phyloP scores from a whole-genome alignment of 2,888 invertebrate species.

The Scaptodrosophila latifasciaeformis region DNA sequence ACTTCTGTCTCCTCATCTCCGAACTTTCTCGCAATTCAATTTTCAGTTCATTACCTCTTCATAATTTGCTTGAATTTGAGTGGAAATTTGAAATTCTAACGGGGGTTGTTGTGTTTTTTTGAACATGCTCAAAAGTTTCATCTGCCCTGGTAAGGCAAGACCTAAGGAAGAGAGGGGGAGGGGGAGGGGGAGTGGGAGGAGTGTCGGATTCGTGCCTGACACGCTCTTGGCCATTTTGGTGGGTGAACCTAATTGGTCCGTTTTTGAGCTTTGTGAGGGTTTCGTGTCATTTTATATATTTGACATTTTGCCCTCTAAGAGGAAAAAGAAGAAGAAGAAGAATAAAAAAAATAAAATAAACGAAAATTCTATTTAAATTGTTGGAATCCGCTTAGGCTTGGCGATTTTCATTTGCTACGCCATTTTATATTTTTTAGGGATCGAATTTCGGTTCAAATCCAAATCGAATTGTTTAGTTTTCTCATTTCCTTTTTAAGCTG shows the following conservation, averaged over 20 bases:
- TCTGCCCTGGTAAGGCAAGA: too few relatives aligned
- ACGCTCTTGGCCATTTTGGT: slow-evolving; percentile 14
- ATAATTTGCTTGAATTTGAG: slow-evolving; percentile 35
- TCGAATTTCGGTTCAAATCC: slow-evolving; percentile 37
- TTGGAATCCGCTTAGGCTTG: slow-evolving; percentile 51
- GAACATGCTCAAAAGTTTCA: too few relatives aligned
- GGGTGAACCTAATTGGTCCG: slow-evolving; percentile 53
- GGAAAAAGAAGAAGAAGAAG: slow-evolving; percentile 10
- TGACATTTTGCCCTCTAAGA: slow-evolving; percentile 59
- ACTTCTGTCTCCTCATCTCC: too few relatives aligned
- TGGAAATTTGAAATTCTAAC: not conserved
- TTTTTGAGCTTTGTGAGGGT: not conserved
- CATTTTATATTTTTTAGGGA: slow-evolving; percentile 38
- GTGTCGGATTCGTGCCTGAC: slow-evolving; percentile 9
- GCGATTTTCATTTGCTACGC: too few relatives aligned
- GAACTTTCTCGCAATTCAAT: slow-evolving; percentile 45
- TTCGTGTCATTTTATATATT: slow-evolving; percentile 40
- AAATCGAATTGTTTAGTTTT: slow-evolving; percentile 52
- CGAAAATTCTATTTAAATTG: slow-evolving; percentile 58
- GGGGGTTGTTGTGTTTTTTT: not conserved
- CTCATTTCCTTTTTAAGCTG: slow-evolving; percentile 35
- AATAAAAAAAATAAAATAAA: not conserved
- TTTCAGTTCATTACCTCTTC: slow-evolving; percentile 60
- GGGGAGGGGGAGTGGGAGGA: not conserved
- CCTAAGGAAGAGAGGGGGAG: too few relatives aligned